A percentile compares a stretch with the other conserved stretches of the same genome.
Evolutionary conservation across 2,797 vertebrate genomes (phyloP).

Genomic region (Phrynocephalus forsythii): DNA sequence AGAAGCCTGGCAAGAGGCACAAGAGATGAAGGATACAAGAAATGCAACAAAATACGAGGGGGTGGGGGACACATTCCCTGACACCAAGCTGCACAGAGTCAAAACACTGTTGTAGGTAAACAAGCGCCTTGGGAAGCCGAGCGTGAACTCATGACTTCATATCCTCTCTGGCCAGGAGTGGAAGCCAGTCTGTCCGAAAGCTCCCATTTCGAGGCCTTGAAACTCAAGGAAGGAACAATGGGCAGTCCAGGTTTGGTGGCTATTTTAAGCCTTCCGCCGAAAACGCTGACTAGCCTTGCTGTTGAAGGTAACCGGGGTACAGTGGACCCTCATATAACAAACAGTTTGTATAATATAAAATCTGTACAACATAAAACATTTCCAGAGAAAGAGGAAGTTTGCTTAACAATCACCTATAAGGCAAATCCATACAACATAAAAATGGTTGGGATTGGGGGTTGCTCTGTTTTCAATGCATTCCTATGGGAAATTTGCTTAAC

Average conservation of each 20-base stretch:
- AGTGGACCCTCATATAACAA: neutral
- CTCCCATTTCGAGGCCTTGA: slow-evolving; percentile 68
- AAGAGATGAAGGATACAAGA: too few relatives aligned
- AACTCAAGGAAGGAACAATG: slow-evolving; percentile 67
- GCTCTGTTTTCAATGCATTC: too few relatives aligned
- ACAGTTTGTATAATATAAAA: too few relatives aligned
- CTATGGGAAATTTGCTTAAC: too few relatives aligned
- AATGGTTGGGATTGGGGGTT: too few relatives aligned
- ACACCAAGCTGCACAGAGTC: slow-evolving; percentile 64
- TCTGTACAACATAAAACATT: too few relatives aligned
- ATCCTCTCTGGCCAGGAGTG: slow-evolving; percentile 75
- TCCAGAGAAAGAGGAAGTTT: too few relatives aligned
- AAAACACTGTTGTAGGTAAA: slow-evolving; percentile 65
- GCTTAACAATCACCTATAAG: too few relatives aligned
- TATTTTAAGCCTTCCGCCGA: slow-evolving; percentile 65
- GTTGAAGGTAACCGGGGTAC: slow-evolving; percentile 30
- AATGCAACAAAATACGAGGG: too few relatives aligned
- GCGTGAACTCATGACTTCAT: slow-evolving; percentile 75
- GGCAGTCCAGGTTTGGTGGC: slow-evolving; percentile 53
- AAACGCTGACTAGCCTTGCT: slow-evolving; percentile 48
- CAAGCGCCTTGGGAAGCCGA: slow-evolving; percentile 52
- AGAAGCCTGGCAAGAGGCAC: too few relatives aligned
- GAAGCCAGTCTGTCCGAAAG: slow-evolving; percentile 69
- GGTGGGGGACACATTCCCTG: slow-evolving; percentile 11
- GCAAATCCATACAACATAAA: too few relatives aligned